Evolutionary conservation across 2,888 invertebrate genomes (phyloP), one percentile per base, ranked within the genome.

Genomic region (Scelioninae gen. 2): DNA sequence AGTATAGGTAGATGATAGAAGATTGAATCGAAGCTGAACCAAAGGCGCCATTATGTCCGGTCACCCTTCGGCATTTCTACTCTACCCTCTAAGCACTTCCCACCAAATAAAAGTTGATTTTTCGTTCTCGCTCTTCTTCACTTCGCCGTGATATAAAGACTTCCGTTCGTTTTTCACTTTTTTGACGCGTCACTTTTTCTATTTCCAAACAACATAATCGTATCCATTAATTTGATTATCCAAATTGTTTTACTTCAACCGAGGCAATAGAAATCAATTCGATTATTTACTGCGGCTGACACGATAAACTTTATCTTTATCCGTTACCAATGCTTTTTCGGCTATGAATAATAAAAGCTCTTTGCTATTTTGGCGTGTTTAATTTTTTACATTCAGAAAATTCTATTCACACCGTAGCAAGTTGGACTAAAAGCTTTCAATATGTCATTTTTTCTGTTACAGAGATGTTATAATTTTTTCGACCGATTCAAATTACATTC

Each of bases 71-170:
- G 81, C 77, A 75, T 80, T 78, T 81, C 79, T 80, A 76, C 78
- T 81, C 77, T 79, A 79, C 79, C 80, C 80, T 57, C 80, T 79
- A 79, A 80, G 80, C 78, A 78, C 79, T 81, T 82, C 77, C 79
- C 79, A 79, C 79, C 80, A 80, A 82, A 81, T 81, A 82, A 81
- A 82, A 82, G 81, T 81, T 80, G 79, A 80, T 81, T 80, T 79
- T 77, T 78, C 76, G 73, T 77, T 75, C 79, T 67, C 65, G 58
- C 73, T 64, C 73, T 67, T 65, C 75, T 70, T 45, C 73, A 71
- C 61, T 55, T 69, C 53, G 15, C 67, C 64, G 43, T 48, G 65
- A 71, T 65, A 57, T 74, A 50, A 68, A 64, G 60, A 58, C 75
- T 55, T 64, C 53, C 55, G 58, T 64, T 53, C 53, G 25, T 46